Evolutionary conservation across 2,888 invertebrate genomes (phyloP).

Genomic region (Balanococcus diminutus): DNA sequence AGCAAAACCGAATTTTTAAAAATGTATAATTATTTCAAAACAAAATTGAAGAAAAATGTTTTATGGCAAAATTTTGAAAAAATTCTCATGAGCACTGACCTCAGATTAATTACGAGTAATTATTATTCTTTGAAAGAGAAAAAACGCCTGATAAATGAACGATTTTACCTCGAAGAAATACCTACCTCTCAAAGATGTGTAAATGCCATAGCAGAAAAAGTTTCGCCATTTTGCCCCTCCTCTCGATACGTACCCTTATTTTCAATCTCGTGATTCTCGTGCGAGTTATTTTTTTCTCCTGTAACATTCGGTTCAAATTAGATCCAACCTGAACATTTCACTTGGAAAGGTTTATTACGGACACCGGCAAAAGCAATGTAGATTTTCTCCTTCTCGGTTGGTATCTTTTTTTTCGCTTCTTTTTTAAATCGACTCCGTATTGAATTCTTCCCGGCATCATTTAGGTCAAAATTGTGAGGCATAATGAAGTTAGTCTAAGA

Average conservation of each 20-base stretch:
- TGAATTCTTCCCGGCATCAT: not conserved
- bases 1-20: too few relatives aligned
- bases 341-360: not conserved
- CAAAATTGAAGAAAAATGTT: too few relatives aligned
- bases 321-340: not conserved
- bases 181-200: not conserved
- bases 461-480: not conserved
- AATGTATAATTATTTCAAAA: too few relatives aligned
- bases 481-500: not conserved
- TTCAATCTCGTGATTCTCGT: not conserved
- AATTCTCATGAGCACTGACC: too few relatives aligned
- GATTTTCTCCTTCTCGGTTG: not conserved
- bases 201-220: not conserved
- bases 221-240: not conserved
- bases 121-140: conserved; percentile 7
- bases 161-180: not conserved
- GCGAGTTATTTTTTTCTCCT: conserved; percentile 5
- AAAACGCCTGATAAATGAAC: conserved; percentile 12
- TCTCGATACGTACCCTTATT: not conserved
- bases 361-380: not conserved
- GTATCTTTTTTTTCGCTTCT: not conserved
- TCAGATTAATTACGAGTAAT: too few relatives aligned
- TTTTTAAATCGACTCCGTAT: not conserved
- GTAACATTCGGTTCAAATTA: conserved; percentile 16
- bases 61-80: too few relatives aligned